A percentile compares a stretch with the other conserved stretches of the same genome.
These are phyloP conservation scores for Epizoanthus scotinus DNA, from an alignment of 92 coral and sea anemone species.

Conservation along the genomic window DNA sequence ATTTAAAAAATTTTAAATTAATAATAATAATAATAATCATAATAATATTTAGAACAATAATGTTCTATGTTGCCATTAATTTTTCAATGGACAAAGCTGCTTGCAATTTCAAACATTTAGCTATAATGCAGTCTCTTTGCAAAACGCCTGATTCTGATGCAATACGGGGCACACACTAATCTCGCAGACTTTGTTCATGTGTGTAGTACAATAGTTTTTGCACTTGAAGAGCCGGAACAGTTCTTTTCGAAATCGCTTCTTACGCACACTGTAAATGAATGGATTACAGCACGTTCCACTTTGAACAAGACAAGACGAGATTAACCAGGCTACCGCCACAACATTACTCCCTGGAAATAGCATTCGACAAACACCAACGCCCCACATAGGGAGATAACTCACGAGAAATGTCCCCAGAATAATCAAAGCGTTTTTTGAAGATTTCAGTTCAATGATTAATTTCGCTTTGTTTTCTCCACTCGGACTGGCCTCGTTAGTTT, in stretches of 20 bases:
- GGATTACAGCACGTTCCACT: no score
- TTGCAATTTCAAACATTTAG: no score
- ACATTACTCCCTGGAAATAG: neutral
- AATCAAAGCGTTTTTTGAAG: neutral
- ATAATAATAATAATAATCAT: no score
- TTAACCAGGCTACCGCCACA: neutral
- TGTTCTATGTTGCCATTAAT: no score
- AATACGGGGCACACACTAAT: no score
- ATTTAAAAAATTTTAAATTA: no score
- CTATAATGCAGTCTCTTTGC: no score
- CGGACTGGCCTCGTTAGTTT: neutral
- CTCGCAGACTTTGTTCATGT: no score
- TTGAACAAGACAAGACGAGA: no score
- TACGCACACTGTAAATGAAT: neutral
- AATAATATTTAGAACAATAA: no score
- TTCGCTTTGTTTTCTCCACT: neutral
- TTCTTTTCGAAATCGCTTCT: neutral
- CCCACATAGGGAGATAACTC: neutral
- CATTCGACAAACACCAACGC: neutral
- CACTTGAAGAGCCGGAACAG: neutral
- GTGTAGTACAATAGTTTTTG: neutral
- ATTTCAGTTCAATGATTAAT: neutral
- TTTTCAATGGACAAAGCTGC: no score
- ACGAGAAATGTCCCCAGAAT: neutral
- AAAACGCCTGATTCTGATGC: no score